phyloP scores from a whole-genome alignment of 1,140 invertebrate genomes.

The Euwallacea similis region DNA sequence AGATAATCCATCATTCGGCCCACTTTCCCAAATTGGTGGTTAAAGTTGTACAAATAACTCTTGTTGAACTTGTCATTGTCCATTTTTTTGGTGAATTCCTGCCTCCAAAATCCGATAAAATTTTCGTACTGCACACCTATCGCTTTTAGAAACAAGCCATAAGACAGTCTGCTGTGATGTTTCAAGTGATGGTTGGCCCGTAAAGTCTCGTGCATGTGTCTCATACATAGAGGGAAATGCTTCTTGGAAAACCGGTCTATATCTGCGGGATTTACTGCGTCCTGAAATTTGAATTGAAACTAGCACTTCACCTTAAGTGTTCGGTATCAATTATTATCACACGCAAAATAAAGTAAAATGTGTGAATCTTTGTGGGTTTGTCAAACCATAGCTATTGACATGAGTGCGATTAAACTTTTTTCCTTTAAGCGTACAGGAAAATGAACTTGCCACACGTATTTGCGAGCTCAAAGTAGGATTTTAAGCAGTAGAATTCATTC shows the following conservation, averaged over 20 bases:
- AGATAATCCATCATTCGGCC: conserved; percentile 89
- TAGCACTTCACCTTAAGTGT: too few relatives aligned
- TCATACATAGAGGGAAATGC: conserved; percentile 95
- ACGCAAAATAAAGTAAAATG: too few relatives aligned
- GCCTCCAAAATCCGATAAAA: conserved; percentile 75
- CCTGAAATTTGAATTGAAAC: conserved; percentile 18
- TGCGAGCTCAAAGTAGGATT: too few relatives aligned
- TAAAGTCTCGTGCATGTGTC: conserved; percentile 79
- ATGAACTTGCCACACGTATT: too few relatives aligned
- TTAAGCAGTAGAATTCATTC: too few relatives aligned
- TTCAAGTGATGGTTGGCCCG: conserved; percentile 82
- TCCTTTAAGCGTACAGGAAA: too few relatives aligned
- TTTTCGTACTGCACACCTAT: conserved; percentile 49
- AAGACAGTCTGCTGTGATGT: conserved; percentile 87
- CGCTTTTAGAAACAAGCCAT: conserved; percentile 94
- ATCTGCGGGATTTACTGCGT: conserved; percentile 54
- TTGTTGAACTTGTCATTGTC: conserved; percentile 93
- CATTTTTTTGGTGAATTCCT: conserved; percentile 89
- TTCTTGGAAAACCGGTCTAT: conserved; percentile 74
- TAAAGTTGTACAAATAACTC: conserved; percentile 86
- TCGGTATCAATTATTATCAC: too few relatives aligned
- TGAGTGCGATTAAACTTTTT: too few relatives aligned
- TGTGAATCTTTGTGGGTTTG: too few relatives aligned
- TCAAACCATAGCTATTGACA: too few relatives aligned
- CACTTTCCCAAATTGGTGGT: conserved; percentile 95